A percentile compares a stretch with the other conserved stretches of the same genome.
Conservation (phyloP, 2,797 vertebrate species). For the Cirrhinus molitorella region DNA sequence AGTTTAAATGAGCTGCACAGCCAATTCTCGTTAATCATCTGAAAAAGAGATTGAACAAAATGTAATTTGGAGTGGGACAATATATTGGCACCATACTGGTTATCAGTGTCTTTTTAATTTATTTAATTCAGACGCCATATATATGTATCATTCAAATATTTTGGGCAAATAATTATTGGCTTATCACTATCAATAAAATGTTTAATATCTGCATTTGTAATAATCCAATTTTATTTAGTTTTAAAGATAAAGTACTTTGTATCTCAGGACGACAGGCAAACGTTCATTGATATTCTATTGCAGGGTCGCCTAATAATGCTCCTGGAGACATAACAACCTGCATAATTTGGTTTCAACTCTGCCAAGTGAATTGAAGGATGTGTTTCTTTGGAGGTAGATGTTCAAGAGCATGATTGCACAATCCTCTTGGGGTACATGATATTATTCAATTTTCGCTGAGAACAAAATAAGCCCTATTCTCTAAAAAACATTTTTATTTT, state of each 20-base stretch:
- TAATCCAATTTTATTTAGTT: background rate
- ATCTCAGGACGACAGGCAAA: background rate
- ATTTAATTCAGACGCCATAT: background rate
- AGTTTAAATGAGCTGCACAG: slow-evolving; percentile 68
- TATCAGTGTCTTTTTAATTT: background rate
- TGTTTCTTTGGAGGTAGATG: background rate
- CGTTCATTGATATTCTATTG: background rate
- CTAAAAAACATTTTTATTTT: slow-evolving; percentile 8
- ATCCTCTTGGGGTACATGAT: background rate
- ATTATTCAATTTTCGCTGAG: background rate
- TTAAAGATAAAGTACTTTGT: background rate
- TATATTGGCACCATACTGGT: background rate
- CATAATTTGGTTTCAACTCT: background rate
- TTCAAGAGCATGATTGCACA: background rate
- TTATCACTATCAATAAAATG: background rate
- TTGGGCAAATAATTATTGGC: background rate
- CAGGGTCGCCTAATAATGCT: slow-evolving; percentile 11
- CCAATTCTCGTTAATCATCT: slow-evolving; percentile 74
- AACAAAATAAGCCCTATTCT: background rate
- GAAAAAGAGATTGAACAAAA: slow-evolving; percentile 42
- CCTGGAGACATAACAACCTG: background rate
- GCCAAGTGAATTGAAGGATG: background rate
- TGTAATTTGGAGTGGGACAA: background rate
- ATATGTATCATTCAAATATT: background rate
- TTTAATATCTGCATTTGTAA: background rate